Percentiles rank a stretch among this genome's conserved stretches.
Evolutionary conservation across 2,888 invertebrate genomes (phyloP).

Genomic region (Caenorhabditis angaria): DNA sequence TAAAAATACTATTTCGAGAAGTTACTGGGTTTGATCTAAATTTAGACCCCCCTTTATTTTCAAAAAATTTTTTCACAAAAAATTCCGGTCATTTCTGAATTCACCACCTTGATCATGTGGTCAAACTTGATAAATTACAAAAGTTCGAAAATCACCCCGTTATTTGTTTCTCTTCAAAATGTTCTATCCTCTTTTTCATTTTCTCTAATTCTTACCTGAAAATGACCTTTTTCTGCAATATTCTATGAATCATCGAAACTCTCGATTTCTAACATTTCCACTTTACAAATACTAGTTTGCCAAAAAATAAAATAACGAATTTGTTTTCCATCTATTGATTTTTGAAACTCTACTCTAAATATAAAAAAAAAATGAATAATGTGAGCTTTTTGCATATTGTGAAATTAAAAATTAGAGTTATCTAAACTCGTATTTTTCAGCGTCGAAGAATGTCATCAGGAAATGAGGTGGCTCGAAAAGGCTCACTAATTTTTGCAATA

Average conservation of each 20-base stretch:
- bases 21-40: too few relatives aligned
- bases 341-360: constrained; percentile 7
- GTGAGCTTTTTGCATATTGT: constrained; percentile 8
- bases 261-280: constrained; percentile 4
- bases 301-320: neutral
- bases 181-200: too few relatives aligned
- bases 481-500: constrained; percentile 58
- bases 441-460: constrained; percentile 52
- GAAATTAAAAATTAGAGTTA: neutral
- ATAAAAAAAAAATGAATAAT: constrained; percentile 7
- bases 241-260: constrained; percentile 2
- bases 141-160: too few relatives aligned
- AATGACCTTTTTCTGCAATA: neutral
- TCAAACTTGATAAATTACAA: too few relatives aligned
- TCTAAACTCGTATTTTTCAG: constrained; percentile 32
- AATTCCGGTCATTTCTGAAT: too few relatives aligned
- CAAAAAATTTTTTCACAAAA: neutral
- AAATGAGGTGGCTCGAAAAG: constrained; percentile 56
- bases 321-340: constrained; percentile 18
- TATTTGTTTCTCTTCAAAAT: too few relatives aligned
- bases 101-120: too few relatives aligned
- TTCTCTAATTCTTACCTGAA: too few relatives aligned
- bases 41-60: too few relatives aligned
- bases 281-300: neutral
- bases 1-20: too few relatives aligned